These are phyloP conservation scores for Tyto alba DNA, from an alignment of 2,113 vertebrate species.

Conservation along the genomic window DNA sequence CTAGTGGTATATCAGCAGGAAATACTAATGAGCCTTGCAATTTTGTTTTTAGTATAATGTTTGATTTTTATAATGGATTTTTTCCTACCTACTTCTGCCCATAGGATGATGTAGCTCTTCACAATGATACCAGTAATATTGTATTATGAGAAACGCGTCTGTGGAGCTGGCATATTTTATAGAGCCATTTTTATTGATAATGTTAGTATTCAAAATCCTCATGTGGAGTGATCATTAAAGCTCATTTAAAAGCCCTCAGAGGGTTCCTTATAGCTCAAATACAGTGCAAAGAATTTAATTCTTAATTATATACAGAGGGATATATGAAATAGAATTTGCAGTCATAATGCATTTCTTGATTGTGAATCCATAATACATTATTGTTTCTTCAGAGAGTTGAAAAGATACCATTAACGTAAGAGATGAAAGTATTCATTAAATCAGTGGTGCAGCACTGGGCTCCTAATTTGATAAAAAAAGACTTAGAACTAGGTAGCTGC, in stretches of 20 bases:
- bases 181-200: background rate
- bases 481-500: background rate
- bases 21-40: background rate
- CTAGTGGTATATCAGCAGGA: background rate
- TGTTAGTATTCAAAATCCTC: background rate
- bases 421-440: conserved; percentile 32
- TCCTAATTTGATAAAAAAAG: conserved; percentile 27
- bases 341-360: background rate
- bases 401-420: background rate
- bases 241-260: conserved; percentile 2
- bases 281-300: conserved; percentile 5
- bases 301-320: conserved; percentile 16
- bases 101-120: background rate
- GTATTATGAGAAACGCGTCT: background rate
- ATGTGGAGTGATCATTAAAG: background rate
- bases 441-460: background rate
- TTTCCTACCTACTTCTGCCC: background rate
- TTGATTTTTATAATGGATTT: background rate
- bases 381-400: conserved; percentile 8
- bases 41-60: background rate
- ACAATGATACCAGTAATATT: background rate
- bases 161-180: background rate
- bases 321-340: background rate
- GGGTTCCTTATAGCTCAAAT: background rate
- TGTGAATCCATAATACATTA: background rate